Evolutionary conservation across 2,888 invertebrate genomes (phyloP).

Genomic region (Pammene aurita): DNA sequence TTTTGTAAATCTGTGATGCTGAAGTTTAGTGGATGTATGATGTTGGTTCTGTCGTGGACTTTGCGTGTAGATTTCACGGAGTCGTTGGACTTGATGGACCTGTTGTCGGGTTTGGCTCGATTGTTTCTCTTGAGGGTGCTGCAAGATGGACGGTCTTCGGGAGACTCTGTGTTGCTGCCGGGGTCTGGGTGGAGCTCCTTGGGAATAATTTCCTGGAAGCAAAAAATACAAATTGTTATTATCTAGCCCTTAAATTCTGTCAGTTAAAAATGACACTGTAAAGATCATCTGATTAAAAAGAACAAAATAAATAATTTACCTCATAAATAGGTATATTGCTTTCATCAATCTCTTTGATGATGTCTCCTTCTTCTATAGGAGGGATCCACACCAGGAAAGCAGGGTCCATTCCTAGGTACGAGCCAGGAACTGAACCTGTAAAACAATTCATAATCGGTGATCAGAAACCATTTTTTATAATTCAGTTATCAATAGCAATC

Average conservation of each 20-base stretch:
- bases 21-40: constrained; percentile 80
- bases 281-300: no score
- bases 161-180: constrained; percentile 87
- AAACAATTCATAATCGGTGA: constrained; percentile 40
- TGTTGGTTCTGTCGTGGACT: constrained; percentile 68
- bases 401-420: constrained; percentile 94
- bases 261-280: neutral
- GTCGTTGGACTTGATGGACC: constrained; percentile 66
- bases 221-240: no score
- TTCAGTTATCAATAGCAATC: no score
- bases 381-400: constrained; percentile 95
- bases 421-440: constrained; percentile 91
- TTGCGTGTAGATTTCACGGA: constrained; percentile 68
- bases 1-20: constrained; percentile 77
- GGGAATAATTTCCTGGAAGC: constrained; percentile 78
- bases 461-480: neutral
- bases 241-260: neutral
- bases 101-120: constrained; percentile 51
- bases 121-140: constrained; percentile 64
- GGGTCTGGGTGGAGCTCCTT: constrained; percentile 79
- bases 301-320: no score
- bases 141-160: constrained; percentile 82
- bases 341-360: constrained; percentile 84
- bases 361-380: constrained; percentile 88
- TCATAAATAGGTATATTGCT: constrained; percentile 74